Conservation (phyloP, 2,888 invertebrate genomes). For the Philereme vetulata region DNA sequence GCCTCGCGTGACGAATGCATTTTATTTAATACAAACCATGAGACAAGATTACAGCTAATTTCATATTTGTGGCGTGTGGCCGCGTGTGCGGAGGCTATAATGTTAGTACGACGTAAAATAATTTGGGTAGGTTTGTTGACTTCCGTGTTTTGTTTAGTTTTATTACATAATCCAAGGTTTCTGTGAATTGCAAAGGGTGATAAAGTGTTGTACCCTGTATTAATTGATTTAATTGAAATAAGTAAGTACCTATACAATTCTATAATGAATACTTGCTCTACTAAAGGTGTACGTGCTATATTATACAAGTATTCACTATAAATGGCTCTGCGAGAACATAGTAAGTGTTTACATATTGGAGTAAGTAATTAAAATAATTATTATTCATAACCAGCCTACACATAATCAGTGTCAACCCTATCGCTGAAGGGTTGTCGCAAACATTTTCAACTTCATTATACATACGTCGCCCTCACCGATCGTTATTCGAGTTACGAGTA, state of each 20-base stretch:
- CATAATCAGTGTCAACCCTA: conserved; percentile 51
- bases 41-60: conserved; percentile 52
- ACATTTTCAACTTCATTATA: conserved; percentile 66
- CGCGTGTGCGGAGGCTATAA: conserved; percentile 47
- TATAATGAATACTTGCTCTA: too few species aligned
- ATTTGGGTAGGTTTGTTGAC: conserved; percentile 12
- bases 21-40: conserved; percentile 51
- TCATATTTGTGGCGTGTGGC: conserved; percentile 35
- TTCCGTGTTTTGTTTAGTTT: conserved; percentile 18
- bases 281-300: too few species aligned
- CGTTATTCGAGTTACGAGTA: conserved; percentile 38
- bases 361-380: neutral
- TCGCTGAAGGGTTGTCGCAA: conserved; percentile 55
- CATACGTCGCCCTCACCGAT: conserved; percentile 48
- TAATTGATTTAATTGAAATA: too few species aligned
- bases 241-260: too few species aligned
- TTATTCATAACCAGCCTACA: conserved; percentile 16
- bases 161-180: conserved; percentile 5
- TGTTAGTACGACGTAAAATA: conserved; percentile 30
- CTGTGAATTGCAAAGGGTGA: neutral
- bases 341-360: too few species aligned
- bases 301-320: too few species aligned
- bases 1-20: conserved; percentile 62
- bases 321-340: too few species aligned
- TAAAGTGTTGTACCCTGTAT: too few species aligned